Conservation (phyloP, 2,113 vertebrate genomes). For the Hyperoodon ampullatus region DNA sequence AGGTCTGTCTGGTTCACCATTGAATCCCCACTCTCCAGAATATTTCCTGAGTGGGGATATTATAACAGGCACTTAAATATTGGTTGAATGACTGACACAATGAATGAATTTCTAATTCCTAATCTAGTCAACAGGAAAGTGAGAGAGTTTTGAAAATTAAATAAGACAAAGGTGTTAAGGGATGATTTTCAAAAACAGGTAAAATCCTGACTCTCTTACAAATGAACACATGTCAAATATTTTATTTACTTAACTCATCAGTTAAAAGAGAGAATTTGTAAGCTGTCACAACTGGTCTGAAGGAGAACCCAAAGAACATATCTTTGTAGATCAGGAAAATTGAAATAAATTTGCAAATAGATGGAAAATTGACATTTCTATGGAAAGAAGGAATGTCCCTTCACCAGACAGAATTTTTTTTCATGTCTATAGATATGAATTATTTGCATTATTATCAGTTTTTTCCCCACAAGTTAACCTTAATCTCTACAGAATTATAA, state of each 20-base stretch:
- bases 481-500: background rate
- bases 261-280: background rate
- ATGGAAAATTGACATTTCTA: background rate
- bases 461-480: background rate
- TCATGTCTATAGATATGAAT: background rate
- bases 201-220: slow-evolving; percentile 20
- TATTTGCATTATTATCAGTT: background rate
- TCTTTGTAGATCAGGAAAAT: slow-evolving; percentile 13
- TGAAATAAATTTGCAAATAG: slow-evolving; percentile 9
- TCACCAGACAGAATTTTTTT: slow-evolving; percentile 1
- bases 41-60: background rate
- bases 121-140: background rate
- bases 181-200: background rate
- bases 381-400: background rate
- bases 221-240: slow-evolving; percentile 14
- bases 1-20: background rate
- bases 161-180: background rate
- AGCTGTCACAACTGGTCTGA: background rate
- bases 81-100: background rate
- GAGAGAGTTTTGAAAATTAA: background rate
- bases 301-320: background rate
- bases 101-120: background rate
- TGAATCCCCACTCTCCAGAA: background rate
- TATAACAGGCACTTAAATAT: background rate
- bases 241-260: background rate